Conservation (phyloP, 2,797 vertebrate species). For the Ammospiza maritima region DNA sequence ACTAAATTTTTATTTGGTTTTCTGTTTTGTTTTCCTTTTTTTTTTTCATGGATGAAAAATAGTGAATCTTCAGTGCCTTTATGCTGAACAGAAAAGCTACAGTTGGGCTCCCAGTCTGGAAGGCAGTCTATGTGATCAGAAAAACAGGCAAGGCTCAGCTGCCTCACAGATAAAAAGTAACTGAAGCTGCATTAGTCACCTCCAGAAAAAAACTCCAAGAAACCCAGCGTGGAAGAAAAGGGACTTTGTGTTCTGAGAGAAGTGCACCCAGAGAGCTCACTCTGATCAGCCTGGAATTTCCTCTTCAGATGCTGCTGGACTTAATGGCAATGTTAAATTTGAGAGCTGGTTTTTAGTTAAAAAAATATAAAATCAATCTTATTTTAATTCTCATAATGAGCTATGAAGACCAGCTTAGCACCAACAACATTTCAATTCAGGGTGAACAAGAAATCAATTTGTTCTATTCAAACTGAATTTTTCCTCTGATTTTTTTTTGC, state of each 20-base stretch:
- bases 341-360: neutral
- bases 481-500: conserved; percentile 17
- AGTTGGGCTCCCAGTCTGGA: neutral
- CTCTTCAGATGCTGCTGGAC: neutral
- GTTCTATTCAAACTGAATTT: neutral
- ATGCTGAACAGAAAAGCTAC: neutral
- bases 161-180: neutral
- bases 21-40: neutral
- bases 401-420: neutral
- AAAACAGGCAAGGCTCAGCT: neutral
- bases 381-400: neutral
- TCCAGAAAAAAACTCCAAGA: neutral
- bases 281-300: neutral
- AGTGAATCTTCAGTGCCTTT: neutral
- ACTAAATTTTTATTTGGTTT: neutral
- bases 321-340: neutral
- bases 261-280: neutral
- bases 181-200: neutral
- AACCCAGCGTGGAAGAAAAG: neutral
- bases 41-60: neutral
- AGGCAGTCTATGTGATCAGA: neutral
- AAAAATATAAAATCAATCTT: neutral
- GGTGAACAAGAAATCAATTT: conserved; percentile 6
- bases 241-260: neutral
- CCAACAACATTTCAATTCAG: neutral